Percentiles rank a stretch among this genome's conserved stretches.
Evolutionary conservation across 2,797 vertebrate species (phyloP).

Genomic region (Crocodylus rhombifer): DNA sequence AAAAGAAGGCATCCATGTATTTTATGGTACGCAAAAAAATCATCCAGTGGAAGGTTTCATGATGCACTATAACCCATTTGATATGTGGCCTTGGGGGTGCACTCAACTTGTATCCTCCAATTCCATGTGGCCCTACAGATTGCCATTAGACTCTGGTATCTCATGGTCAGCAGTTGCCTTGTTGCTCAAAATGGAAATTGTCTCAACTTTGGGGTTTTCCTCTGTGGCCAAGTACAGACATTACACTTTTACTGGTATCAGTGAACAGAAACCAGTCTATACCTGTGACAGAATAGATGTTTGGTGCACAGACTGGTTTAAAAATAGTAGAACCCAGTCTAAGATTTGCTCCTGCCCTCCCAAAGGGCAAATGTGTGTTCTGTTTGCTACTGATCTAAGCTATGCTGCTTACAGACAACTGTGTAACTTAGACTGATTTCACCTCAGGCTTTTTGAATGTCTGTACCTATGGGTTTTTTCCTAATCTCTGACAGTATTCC

Average conservation of each 20-base stretch:
- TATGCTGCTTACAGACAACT: too few relatives aligned
- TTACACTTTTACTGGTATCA: too few relatives aligned
- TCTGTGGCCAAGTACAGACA: background rate
- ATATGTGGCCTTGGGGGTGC: background rate
- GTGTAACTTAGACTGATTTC: too few relatives aligned
- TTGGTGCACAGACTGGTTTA: too few relatives aligned
- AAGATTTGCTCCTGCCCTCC: too few relatives aligned
- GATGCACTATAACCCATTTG: background rate
- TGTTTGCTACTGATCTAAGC: too few relatives aligned
- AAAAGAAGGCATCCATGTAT: background rate
- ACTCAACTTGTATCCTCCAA: background rate
- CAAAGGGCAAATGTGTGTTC: too few relatives aligned
- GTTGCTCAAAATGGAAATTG: slow-evolving; percentile 9
- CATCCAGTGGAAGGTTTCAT: background rate
- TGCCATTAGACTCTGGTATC: background rate
- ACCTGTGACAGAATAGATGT: too few relatives aligned
- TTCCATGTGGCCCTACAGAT: background rate
- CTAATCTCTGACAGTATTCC: background rate
- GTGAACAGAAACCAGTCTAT: background rate
- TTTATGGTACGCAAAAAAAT: background rate
- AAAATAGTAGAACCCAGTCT: too few relatives aligned
- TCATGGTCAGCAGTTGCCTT: background rate
- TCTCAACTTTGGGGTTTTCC: background rate
- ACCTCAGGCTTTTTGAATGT: too few relatives aligned
- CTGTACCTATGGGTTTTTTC: too few relatives aligned